These are phyloP conservation scores for Rhogogaster chlorosoma DNA, from an alignment of 2,888 invertebrate species.

Conservation along the genomic window DNA sequence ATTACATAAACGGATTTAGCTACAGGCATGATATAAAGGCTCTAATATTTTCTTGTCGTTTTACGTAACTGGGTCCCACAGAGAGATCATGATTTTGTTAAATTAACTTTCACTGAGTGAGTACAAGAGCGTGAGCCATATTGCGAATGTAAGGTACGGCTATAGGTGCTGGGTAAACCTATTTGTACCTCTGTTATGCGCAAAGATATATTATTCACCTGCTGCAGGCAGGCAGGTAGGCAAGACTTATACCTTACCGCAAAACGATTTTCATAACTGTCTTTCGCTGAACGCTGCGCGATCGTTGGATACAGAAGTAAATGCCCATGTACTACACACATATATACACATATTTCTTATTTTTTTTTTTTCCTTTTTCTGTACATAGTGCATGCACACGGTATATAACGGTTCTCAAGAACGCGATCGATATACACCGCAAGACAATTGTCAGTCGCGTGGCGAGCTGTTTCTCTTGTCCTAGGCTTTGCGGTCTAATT, in stretches of 20 bases:
- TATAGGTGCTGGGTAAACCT: not conserved
- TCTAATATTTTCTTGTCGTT: conserved; percentile 48
- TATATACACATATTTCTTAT: not conserved
- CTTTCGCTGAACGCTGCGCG: not conserved
- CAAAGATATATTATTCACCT: conserved; percentile 22
- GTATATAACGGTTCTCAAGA: conserved; percentile 22
- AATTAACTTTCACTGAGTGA: conserved; percentile 66
- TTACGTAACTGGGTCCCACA: conserved; percentile 50
- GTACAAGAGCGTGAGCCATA: conserved; percentile 18
- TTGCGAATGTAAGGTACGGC: not conserved
- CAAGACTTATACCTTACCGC: conserved; percentile 4
- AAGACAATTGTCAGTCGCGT: conserved; percentile 30
- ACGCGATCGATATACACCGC: conserved; percentile 31
- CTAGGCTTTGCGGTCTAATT: conserved; percentile 37
- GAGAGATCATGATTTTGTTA: conserved; percentile 62
- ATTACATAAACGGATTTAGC: conserved; percentile 44
- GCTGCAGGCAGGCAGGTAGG: not conserved
- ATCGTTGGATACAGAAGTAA: not conserved
- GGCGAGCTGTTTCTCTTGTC: conserved; percentile 20
- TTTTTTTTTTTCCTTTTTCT: not conserved
- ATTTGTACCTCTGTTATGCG: not conserved
- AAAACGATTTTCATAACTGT: conserved; percentile 40
- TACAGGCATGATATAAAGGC: not conserved
- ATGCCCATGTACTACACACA: not conserved
- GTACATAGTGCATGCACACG: not conserved